Evolutionary conservation across 1,140 invertebrate species (phyloP).

Genomic region (Pectinophora gossypiella): DNA sequence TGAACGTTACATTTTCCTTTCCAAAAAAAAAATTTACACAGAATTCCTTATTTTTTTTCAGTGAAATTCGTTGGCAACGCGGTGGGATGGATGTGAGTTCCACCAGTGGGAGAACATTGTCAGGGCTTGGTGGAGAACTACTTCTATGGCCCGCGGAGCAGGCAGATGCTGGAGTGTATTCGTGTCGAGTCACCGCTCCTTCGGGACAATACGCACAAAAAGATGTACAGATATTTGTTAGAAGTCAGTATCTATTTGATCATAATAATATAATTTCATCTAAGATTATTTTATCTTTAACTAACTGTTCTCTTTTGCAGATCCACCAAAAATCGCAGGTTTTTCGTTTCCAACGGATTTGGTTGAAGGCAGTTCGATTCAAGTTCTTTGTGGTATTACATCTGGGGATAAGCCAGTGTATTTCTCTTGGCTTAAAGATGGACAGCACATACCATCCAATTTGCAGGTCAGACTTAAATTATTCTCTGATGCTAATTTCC

Average conservation of each 20-base stretch:
- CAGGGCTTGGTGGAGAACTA: conserved; percentile 40
- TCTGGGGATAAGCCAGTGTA: conserved; percentile 89
- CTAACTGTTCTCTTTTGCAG: conserved; percentile 30
- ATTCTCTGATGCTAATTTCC: background rate
- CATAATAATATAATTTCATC: background rate
- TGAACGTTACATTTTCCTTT: background rate
- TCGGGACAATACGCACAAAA: conserved; percentile 85
- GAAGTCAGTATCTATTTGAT: conserved; percentile 78
- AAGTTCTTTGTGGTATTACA: conserved; percentile 88
- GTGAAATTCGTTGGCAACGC: conserved; percentile 61
- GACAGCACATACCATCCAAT: conserved; percentile 79
- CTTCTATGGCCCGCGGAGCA: conserved; percentile 78
- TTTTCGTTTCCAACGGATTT: conserved; percentile 88
- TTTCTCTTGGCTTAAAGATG: conserved; percentile 91
- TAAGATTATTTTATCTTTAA: background rate
- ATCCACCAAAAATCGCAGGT: conserved; percentile 86
- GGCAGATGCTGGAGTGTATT: conserved; percentile 84
- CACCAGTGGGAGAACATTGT: conserved; percentile 26
- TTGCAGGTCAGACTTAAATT: conserved; percentile 74
- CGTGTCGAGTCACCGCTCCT: conserved; percentile 85
- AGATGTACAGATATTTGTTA: conserved; percentile 84
- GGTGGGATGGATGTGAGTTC: conserved; percentile 37
- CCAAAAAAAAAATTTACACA: too few species aligned
- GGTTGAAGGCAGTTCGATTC: conserved; percentile 89
- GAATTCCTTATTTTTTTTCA: conserved; percentile 20